Base-by-base conservation (phyloP, 2,113 vertebrate genomes). In the Periophthalmus modestus region DNA sequence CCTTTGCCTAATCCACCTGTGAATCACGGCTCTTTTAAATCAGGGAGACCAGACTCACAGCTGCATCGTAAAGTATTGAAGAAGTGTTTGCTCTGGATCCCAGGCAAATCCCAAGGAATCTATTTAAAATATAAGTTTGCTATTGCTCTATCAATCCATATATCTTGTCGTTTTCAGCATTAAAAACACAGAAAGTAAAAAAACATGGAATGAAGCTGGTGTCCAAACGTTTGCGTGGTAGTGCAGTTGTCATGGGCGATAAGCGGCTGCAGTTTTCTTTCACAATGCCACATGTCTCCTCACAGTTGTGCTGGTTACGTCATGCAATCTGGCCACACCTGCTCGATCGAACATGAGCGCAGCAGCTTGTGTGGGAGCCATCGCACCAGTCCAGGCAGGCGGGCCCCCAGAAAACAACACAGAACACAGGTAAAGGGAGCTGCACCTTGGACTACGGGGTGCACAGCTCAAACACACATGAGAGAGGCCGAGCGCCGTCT, bases 321-420 rank as follows among this genome's bases (percentile, higher is more conserved):
- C 89, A 89, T 85, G 88, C 87, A 76, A 71, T 87, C 71, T 76
- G 82, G 71, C 71, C 92, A 92, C 88, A 93, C 92, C 92, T 92
- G 88, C 69, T 76, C 11, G 68, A 70, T 88, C 62, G 48, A 88
- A 86, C 72, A 77, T 5, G 77, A 87, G 39, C 74, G 82, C 78
- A 80, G 69, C 80, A 81, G 68, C 78, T 71, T 82, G 55, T 82
- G 80, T 87, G 82, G 91, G 47, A 85, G 81, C 69, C 69, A 81
- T 85, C 73, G 57, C 78, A 89, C 59, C 85, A 76, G 67, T 89
- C 91, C 89, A 86, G 66, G 81, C 83, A 71, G 63, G 70, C 70
- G 74, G 81, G 87, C 75, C 85, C 85, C 61, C 88, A 85, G 75
- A 79, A 90, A 78, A 92, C 85, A 88, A 84, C 70, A 87, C 85